Conservation (phyloP, 2,113 vertebrate genomes). For the Pituophis catenifer region DNA sequence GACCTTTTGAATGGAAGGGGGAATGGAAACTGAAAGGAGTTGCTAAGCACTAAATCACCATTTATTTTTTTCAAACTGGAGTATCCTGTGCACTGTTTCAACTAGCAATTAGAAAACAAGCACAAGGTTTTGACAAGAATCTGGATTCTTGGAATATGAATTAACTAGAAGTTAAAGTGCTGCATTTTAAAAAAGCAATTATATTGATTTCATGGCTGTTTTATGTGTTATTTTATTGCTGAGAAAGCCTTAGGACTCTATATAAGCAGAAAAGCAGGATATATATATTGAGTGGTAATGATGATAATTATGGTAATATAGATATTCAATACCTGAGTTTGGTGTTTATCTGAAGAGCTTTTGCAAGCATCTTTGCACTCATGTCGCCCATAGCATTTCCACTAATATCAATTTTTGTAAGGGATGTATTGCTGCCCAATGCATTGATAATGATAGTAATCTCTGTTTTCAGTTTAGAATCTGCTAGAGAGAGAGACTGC, state of each 20-base stretch:
- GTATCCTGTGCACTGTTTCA: not conserved
- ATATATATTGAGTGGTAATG: not conserved
- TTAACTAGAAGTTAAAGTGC: not conserved
- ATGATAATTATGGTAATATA: not conserved
- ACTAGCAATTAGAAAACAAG: not conserved
- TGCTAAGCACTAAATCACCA: not conserved
- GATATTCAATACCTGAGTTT: constrained; percentile 81
- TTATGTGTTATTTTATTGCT: not conserved
- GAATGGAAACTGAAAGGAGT: not conserved
- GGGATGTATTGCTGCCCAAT: constrained; percentile 92
- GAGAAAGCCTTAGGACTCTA: not conserved
- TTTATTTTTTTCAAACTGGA: not conserved
- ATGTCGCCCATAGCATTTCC: constrained; percentile 97
- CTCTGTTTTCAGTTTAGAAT: constrained; percentile 93
- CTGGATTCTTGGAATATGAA: not conserved
- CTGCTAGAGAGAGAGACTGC: constrained; percentile 91
- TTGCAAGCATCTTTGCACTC: constrained; percentile 97
- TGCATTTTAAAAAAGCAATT: not conserved
- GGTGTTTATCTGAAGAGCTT: constrained; percentile 96
- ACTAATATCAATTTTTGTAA: constrained; percentile 93
- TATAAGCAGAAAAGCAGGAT: not conserved
- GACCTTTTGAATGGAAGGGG: not conserved
- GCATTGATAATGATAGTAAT: constrained; percentile 94
- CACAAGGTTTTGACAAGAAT: not conserved
- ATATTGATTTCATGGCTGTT: not conserved